Conservation (phyloP, 2,888 invertebrate species). For the Xestia sexstrigata region DNA sequence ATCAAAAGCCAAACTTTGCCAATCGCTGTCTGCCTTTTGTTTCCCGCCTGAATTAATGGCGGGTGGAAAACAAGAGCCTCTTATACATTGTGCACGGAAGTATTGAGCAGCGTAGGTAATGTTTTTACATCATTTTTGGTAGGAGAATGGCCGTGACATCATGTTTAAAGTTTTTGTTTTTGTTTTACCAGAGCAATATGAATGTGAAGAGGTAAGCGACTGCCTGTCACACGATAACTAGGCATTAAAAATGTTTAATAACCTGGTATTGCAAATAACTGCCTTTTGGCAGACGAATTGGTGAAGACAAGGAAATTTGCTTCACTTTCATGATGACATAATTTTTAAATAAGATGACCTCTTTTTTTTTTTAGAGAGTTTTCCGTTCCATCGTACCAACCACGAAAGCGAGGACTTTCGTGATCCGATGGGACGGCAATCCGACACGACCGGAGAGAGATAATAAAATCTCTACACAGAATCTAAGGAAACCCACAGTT, state of each 20-base stretch:
- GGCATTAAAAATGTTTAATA: too few relatives aligned
- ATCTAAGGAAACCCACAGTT: not conserved
- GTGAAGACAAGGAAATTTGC: too few relatives aligned
- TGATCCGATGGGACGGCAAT: too few relatives aligned
- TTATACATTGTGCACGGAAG: slow-evolving; percentile 41
- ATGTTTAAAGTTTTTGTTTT: not conserved
- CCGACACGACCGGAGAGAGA: not conserved
- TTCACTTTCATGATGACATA: not conserved
- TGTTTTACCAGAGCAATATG: not conserved
- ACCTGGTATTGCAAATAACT: not conserved
- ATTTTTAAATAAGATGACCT: too few relatives aligned
- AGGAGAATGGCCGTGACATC: not conserved
- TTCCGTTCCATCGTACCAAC: too few relatives aligned
- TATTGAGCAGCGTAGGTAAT: slow-evolving; percentile 40
- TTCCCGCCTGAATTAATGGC: slow-evolving; percentile 75
- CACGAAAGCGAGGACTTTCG: too few relatives aligned
- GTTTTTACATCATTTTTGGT: slow-evolving; percentile 40
- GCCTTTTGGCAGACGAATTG: not conserved
- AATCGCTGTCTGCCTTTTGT: slow-evolving; percentile 79
- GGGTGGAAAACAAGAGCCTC: slow-evolving; percentile 57
- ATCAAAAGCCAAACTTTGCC: slow-evolving; percentile 80
- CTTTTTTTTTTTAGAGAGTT: too few relatives aligned
- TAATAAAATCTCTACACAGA: not conserved
- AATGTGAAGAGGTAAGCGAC: not conserved
- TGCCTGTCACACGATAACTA: not conserved